Evolutionary conservation across 2,797 vertebrate species (phyloP), one percentile per base, ranked within the genome.

Genomic region (Peromyscus melanophrys): DNA sequence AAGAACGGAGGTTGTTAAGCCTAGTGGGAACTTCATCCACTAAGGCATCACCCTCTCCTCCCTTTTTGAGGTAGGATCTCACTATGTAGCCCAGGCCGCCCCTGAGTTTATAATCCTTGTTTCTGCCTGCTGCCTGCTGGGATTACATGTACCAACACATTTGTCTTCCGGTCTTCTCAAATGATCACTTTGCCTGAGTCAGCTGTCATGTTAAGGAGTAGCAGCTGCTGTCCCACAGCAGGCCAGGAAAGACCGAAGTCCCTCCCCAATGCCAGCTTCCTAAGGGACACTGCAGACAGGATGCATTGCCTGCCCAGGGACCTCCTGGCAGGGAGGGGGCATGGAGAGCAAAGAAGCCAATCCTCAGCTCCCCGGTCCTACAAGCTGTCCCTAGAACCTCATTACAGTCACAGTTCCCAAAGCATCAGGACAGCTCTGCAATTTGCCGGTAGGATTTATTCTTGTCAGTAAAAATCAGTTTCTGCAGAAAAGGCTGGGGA

Each of bases 361-460:
- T 23, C 85, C 75, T 94, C 88, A 29, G 78, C 34, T 49, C 83
- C 78, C 75, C 80, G n/a, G 67, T 91, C 77, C 77, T 94, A 27
- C 71, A 0, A 11, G 16, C 84, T 93, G 93, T 94, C 80, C 90
- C 96, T 43, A 77, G 92, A 90, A 90, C 85, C 95, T 92, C 96
- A 73, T 92, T 59, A 96, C 11, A 77, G 77, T 93, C 86, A 81
- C 82, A 43, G 0, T 69, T 55, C 88, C 73, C 80, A 27, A 63
- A 89, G 90, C 17, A 0, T 52, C 82, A 83, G 96, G 90, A 43
- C 21, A 71, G 88, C 85, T 71, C 94, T 87, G 85, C 96, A 94
- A 96, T 98, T 96, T 97, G 96, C 96, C 76, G 5, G 57, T 63
- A 49, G 83, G 75, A 88, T 92, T 96, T 95, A 92, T 95, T 96